These are phyloP conservation scores for Heliconius hewitsoni DNA, from an alignment of 1,140 invertebrate genomes.

Conservation along the genomic window DNA sequence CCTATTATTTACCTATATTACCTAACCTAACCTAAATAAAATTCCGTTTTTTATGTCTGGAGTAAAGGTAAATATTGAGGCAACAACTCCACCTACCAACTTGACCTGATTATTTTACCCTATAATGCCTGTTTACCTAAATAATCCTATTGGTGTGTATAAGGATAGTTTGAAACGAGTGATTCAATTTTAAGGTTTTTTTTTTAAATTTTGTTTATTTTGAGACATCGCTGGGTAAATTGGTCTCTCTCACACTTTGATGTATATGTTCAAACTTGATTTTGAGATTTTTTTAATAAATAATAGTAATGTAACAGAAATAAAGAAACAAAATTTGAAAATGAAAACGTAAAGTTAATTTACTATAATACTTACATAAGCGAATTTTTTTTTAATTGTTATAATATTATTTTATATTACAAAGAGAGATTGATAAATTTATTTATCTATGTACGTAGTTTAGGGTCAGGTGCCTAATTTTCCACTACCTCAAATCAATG, in stretches of 20 bases:
- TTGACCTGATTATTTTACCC: too few species aligned
- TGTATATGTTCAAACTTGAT: not conserved
- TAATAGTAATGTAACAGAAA: too few species aligned
- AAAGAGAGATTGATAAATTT: conserved; percentile 9
- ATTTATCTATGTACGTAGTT: not conserved
- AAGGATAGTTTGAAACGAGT: not conserved
- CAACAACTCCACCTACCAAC: too few species aligned
- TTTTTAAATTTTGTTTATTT: too few species aligned
- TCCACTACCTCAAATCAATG: conserved; percentile 28
- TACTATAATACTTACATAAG: not conserved
- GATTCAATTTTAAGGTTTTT: too few species aligned
- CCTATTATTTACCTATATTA: not conserved
- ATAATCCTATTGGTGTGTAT: conserved; percentile 2
- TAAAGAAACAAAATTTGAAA: too few species aligned
- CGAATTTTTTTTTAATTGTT: not conserved
- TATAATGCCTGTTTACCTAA: not conserved
- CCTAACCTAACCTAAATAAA: too few species aligned
- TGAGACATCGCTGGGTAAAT: not conserved
- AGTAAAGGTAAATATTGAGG: too few species aligned
- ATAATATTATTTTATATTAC: not conserved
- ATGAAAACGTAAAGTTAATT: conserved; percentile 2
- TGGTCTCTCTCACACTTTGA: conserved; percentile 1
- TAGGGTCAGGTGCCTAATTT: conserved; percentile 24
- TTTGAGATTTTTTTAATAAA: too few species aligned
- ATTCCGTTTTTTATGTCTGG: too few species aligned